Evolutionary conservation across 2,797 vertebrate genomes (phyloP), one percentile per base, ranked within the genome.

Genomic region (Parambassis ranga): DNA sequence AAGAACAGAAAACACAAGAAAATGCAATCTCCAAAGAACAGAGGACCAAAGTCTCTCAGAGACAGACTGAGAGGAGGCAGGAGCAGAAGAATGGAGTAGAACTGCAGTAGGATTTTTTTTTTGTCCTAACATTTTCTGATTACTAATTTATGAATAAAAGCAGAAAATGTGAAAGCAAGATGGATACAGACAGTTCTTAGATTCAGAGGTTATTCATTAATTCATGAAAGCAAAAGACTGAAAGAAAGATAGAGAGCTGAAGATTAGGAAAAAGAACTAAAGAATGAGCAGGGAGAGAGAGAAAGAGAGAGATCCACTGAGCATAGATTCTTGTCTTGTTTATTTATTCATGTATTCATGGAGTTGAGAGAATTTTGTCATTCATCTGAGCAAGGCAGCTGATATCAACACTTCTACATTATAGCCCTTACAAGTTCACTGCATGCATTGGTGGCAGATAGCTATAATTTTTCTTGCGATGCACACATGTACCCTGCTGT

Each of bases 291-390:
- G 57, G 69, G 53, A 46, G 50, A 58, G 61, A 65, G 27, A 55
- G 33, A 32, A 22, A 49, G 61, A 71, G 49, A 62, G 65, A 33
- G 71, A 81, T 71, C 64, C 69, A 70, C 71, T 10, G 23, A 81
- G 79, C 77, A 78, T 69, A 66, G 65, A 77, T 69, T 79, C 79
- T 51, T 58, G 39, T 80, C 57, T 77, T 61, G 61, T 85, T 88
- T 89, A 84, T 82, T 80, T 88, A 90, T 91, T 91, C 84, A 90
- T 90, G 77, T 86, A 87, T 88, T 86, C 84, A 82, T 72, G 65
- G 52, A 75, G 75, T 81, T 61, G 65, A 73, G 72, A 73, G 81
- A 73, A 69, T 78, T 76, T 87, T 82, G 86, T 82, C 81, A 88
- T 86, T 82, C 75, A 77, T 88, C 85, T 78, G 75, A 82, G 58